Evolutionary conservation across 2,113 vertebrate genomes (phyloP).

Genomic region (Seriola dumerili): DNA sequence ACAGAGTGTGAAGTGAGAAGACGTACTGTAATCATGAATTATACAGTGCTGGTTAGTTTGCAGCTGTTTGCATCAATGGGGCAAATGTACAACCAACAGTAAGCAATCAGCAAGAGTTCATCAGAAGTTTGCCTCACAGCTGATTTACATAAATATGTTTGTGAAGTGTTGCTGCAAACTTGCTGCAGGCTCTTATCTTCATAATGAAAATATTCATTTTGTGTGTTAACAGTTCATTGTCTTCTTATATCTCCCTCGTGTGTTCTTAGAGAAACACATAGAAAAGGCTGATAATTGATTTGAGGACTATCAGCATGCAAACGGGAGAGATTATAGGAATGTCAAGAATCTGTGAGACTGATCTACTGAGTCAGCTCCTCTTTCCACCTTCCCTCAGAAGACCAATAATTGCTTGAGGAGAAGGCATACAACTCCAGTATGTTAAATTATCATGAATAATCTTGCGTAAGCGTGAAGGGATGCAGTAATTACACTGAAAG

Average conservation of each 20-base stretch:
- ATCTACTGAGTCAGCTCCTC: slow-evolving; percentile 50
- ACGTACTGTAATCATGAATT: background rate
- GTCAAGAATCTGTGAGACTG: slow-evolving; percentile 26
- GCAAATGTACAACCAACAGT: background rate
- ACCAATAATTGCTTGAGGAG: slow-evolving; percentile 36
- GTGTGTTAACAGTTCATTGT: background rate
- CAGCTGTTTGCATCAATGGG: slow-evolving; percentile 23
- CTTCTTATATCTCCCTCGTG: slow-evolving; percentile 1
- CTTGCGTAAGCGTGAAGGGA: slow-evolving; percentile 17
- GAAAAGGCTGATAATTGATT: slow-evolving; percentile 2
- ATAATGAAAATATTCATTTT: slow-evolving; percentile 11
- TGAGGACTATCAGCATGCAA: background rate
- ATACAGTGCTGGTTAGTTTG: background rate
- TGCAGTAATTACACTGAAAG: slow-evolving; percentile 45
- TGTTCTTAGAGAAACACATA: background rate
- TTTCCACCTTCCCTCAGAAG: slow-evolving; percentile 40
- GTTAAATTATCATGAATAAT: slow-evolving; percentile 41
- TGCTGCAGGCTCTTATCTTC: slow-evolving; percentile 12
- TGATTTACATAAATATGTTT: slow-evolving; percentile 26
- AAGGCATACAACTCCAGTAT: slow-evolving; percentile 12
- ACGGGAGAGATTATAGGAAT: slow-evolving; percentile 5
- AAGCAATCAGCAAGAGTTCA: slow-evolving; percentile 30
- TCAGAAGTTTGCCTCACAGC: slow-evolving; percentile 26
- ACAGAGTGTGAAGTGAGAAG: background rate
- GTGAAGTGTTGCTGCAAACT: slow-evolving; percentile 1